These are phyloP conservation scores for Chymomyza procnemis DNA, from an alignment of 2,888 invertebrate genomes.

Conservation along the genomic window DNA sequence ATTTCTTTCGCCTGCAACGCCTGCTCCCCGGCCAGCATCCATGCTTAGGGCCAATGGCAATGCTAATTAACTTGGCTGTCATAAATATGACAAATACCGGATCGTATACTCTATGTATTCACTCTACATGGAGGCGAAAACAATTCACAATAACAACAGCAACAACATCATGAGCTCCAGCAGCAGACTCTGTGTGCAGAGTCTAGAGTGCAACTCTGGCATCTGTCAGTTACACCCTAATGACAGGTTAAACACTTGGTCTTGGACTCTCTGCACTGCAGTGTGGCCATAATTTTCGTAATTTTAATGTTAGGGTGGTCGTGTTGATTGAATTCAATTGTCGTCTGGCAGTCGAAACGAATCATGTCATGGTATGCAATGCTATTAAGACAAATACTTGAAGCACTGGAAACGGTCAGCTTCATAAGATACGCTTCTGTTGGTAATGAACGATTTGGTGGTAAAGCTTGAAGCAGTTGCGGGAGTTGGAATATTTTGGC, in stretches of 20 bases:
- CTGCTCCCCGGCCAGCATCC: conserved; percentile 29
- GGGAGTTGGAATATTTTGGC: too few species aligned
- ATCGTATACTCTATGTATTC: not conserved
- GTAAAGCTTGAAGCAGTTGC: too few species aligned
- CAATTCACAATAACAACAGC: not conserved
- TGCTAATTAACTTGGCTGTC: conserved; percentile 42
- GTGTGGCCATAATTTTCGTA: conserved; percentile 56
- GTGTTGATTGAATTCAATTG: conserved; percentile 67
- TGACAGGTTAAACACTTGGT: conserved; percentile 47
- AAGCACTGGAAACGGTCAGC: too few species aligned
- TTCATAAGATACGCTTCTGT: too few species aligned
- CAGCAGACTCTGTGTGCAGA: too few species aligned
- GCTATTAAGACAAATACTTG: not conserved
- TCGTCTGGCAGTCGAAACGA: conserved; percentile 25
- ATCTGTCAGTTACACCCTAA: conserved; percentile 51
- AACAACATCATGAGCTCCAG: too few species aligned
- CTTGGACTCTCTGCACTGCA: conserved; percentile 11
- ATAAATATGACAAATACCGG: not conserved
- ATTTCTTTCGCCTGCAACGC: conserved; percentile 32
- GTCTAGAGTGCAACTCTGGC: not conserved
- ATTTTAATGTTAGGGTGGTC: conserved; percentile 64
- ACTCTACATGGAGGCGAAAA: conserved; percentile 2
- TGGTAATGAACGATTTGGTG: too few species aligned
- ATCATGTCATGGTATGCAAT: not conserved
- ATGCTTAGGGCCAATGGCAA: conserved; percentile 30